Base-by-base conservation (phyloP, 2,797 vertebrate genomes). In the Phrynocephalus forsythii region DNA sequence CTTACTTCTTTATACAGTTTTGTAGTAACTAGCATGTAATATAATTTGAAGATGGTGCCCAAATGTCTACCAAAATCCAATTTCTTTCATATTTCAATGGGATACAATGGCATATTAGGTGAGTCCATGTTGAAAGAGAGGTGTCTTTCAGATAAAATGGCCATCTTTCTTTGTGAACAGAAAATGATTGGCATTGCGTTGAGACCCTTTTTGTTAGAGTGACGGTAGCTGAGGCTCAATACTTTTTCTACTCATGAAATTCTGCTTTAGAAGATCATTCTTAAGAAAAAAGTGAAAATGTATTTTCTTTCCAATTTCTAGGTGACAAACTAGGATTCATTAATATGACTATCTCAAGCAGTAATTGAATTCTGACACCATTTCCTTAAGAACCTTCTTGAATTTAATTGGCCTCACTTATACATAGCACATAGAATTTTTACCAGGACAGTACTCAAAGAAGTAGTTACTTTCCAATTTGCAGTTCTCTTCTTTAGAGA, bases 331-430 rank as follows among this genome's bases (percentile, higher is more conserved):
- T 48, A 26, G 5, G 1, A 50, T 44, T 86, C 89, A 81, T 60
- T 80, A 79, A 28, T 76, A 67, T 5, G 86, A 16, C 82, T 93
- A 89, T 69, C 85, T 90, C 38, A 84, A 91, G 38, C 1, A 85
- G 3, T 86, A 81, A 7, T 88, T 93, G 60, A 86, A 67, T 87
- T 18, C 71, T 91, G 67, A n/a, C 75, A 79, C 1, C 69, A 81
- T 83, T 89, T 73, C 68, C 38, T 24, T 10, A 48, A 72, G 48
- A 28, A 88, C 13, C 72, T 89, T 68, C 0, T 60, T 90, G 52
- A 0, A n/a, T 90, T 90, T 87, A 83, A 83, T 86, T 92, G 11
- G n/a, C 82, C 78, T 93, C 68, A 68, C 48, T 90, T 86, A 72
- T 92, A 91, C 88, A 87, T 87, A 86, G 67, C 73, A 88, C 87